Conservation (phyloP, 2,797 vertebrate species). For the Cetoscarus ocellatus region DNA sequence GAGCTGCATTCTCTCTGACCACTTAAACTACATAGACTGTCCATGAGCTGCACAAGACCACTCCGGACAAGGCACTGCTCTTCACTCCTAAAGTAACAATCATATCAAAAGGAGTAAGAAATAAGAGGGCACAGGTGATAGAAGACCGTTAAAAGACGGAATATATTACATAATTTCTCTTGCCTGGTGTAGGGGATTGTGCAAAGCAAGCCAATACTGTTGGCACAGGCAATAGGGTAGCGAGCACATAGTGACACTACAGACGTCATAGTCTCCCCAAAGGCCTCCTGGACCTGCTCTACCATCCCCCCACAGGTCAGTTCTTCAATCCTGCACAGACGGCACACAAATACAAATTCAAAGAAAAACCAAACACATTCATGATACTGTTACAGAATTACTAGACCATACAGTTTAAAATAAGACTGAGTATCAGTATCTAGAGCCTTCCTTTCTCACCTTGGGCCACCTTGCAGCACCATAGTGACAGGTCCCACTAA, state of each 20-base stretch:
- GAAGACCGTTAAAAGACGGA: not conserved
- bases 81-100: slow-evolving; percentile 88
- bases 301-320: slow-evolving; percentile 98
- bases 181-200: slow-evolving; percentile 98
- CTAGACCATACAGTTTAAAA: not conserved
- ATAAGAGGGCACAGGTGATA: not conserved
- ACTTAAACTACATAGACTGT: slow-evolving; percentile 95
- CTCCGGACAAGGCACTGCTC: slow-evolving; percentile 98
- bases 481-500: slow-evolving; percentile 97
- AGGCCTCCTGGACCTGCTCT: slow-evolving; percentile 98
- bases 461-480: slow-evolving; percentile 97
- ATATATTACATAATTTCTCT: slow-evolving; percentile 31
- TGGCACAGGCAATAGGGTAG: slow-evolving; percentile 98
- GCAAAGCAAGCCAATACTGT: slow-evolving; percentile 97
- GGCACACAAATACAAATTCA: slow-evolving; percentile 14
- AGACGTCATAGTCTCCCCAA: slow-evolving; percentile 98
- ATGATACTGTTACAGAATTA: not conserved
- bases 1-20: slow-evolving; percentile 95
- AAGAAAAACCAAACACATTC: not conserved
- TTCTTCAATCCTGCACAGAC: slow-evolving; percentile 92
- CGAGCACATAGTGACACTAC: slow-evolving; percentile 97
- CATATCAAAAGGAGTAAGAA: slow-evolving; percentile 10
- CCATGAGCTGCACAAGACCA: slow-evolving; percentile 97
- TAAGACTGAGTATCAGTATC: not conserved
- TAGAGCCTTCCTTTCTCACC: slow-evolving; percentile 76